Conservation (phyloP, 2,888 invertebrate genomes). For the Serrognathus titanus region DNA sequence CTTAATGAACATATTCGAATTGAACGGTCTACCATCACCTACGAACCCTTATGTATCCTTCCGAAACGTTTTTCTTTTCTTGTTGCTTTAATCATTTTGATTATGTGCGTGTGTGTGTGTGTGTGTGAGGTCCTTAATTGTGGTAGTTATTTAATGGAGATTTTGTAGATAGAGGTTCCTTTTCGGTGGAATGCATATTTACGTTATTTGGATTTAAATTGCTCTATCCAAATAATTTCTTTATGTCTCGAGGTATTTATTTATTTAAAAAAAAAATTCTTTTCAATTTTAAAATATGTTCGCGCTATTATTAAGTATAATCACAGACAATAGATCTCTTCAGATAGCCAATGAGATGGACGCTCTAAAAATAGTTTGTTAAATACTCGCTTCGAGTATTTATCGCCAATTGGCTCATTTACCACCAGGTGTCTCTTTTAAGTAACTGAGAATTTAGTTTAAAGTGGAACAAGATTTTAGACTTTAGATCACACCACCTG, state of each 20-base stretch:
- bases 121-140: background rate
- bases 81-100: background rate
- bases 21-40: slow-evolving; percentile 94
- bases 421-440: too few species aligned
- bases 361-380: too few species aligned
- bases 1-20: slow-evolving; percentile 93
- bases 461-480: too few species aligned
- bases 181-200: slow-evolving; percentile 99
- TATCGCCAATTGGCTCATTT: too few species aligned
- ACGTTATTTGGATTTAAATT: slow-evolving; percentile 95
- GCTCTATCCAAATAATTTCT: slow-evolving; percentile 93
- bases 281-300: too few species aligned
- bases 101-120: background rate
- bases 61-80: slow-evolving; percentile 15
- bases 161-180: slow-evolving; percentile 98
- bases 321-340: background rate
- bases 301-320: too few species aligned
- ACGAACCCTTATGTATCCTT: slow-evolving; percentile 87
- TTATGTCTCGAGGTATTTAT: slow-evolving; percentile 88
- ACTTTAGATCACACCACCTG: too few species aligned
- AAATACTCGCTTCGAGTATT: too few species aligned
- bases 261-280: background rate
- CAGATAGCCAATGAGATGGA: background rate
- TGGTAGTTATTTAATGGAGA: slow-evolving; percentile 92
- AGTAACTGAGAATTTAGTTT: too few species aligned